A percentile compares a stretch with the other conserved stretches of the same genome.
Evolutionary conservation across 2,113 vertebrate species (phyloP).

Genomic region (Eurypyga helias): DNA sequence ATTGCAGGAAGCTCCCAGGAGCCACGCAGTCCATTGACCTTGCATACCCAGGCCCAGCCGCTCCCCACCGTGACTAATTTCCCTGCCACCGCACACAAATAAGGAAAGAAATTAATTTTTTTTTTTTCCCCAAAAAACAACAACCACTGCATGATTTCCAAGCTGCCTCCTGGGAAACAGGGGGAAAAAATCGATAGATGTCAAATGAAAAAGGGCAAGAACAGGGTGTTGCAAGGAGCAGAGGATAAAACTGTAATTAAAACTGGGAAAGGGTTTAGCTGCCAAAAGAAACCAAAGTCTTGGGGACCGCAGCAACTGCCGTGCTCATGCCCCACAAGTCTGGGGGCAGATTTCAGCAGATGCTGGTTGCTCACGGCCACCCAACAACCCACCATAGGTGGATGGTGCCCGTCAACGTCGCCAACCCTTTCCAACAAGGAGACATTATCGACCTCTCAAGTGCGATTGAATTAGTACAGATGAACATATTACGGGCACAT

Average conservation of each 20-base stretch:
- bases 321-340: background rate
- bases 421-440: background rate
- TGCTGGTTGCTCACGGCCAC: background rate
- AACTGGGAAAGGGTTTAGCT: background rate
- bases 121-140: background rate
- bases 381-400: background rate
- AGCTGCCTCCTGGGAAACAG: background rate
- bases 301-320: background rate
- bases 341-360: background rate
- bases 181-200: background rate
- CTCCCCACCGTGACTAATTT: background rate
- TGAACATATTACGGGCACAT: conserved; percentile 40
- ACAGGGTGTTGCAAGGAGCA: background rate
- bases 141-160: background rate
- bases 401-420: accelerated
- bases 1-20: background rate
- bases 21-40: accelerated
- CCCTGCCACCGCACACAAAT: background rate
- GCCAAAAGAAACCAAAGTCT: background rate
- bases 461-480: background rate
- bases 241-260: conserved; percentile 36
- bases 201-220: background rate
- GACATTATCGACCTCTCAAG: background rate
- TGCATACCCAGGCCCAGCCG: background rate
- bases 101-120: conserved; percentile 27